Evolutionary conservation across 2,113 vertebrate genomes (phyloP).

Genomic region (Barnardius zonarius): DNA sequence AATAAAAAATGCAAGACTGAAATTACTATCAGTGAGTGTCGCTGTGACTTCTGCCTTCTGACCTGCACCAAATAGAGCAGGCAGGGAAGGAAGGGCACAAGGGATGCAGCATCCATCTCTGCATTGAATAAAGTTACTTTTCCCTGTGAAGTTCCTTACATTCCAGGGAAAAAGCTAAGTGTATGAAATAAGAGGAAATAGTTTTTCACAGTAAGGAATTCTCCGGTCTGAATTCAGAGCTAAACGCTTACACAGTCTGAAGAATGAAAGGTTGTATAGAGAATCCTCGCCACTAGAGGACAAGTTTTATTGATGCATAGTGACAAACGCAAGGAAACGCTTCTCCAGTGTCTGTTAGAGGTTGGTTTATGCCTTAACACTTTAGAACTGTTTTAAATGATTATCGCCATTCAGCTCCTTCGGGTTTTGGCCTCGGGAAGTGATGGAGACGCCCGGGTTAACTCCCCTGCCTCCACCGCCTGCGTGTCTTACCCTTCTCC

Average conservation of each 20-base stretch:
- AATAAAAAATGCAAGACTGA: neutral
- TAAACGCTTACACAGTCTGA: neutral
- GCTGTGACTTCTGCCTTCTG: neutral
- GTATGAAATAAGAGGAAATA: neutral
- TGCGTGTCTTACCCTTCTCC: too few species aligned
- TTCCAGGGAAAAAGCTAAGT: neutral
- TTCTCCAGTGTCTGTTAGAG: neutral
- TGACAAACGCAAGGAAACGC: neutral
- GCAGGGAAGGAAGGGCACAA: neutral
- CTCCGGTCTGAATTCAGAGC: neutral
- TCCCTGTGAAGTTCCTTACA: neutral
- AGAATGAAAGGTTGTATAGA: neutral
- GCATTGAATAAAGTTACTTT: neutral
- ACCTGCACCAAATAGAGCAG: neutral
- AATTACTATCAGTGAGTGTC: neutral
- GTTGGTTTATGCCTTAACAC: too few species aligned
- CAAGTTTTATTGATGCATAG: neutral
- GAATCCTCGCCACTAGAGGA: neutral
- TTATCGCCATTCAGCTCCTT: too few species aligned
- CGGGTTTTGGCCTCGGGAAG: neutral
- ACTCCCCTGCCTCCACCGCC: neutral
- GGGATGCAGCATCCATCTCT: neutral
- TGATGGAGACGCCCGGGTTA: fast-evolving
- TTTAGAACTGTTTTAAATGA: fast-evolving
- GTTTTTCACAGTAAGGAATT: neutral